Evolutionary conservation across 30 jellyfish, hydroid and myxozoan species (phyloP).

Genomic region (Hydra vulgaris): DNA sequence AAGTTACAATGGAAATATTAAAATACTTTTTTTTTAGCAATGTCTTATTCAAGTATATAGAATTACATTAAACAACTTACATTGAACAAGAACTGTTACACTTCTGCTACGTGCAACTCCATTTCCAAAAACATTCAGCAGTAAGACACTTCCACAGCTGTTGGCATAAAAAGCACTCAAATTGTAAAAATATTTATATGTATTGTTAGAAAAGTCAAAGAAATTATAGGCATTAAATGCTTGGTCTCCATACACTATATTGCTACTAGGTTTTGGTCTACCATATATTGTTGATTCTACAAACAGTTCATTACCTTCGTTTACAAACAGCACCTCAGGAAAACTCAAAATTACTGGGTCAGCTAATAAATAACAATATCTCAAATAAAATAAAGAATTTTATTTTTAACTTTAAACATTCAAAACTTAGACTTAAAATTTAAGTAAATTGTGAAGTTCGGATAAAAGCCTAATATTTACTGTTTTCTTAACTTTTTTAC

Average conservation of each 20-base stretch:
- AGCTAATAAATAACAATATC: not conserved
- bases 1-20: too few relatives aligned
- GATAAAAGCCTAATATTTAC: too few relatives aligned
- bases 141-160: not conserved
- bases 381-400: not conserved
- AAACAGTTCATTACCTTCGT: not conserved
- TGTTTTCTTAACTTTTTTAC: too few relatives aligned
- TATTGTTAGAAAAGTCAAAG: not conserved
- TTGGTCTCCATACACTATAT: not conserved
- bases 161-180: not conserved
- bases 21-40: too few relatives aligned
- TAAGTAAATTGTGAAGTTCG: too few relatives aligned
- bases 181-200: not conserved
- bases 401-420: not conserved
- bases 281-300: not conserved
- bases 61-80: not conserved
- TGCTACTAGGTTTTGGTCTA: not conserved
- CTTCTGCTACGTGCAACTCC: not conserved
- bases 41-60: too few relatives aligned
- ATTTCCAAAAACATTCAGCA: not conserved
- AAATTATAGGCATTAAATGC: not conserved
- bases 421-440: not conserved
- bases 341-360: not conserved
- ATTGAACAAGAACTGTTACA: not conserved
- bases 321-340: not conserved